Evolutionary conservation across 2,113 vertebrate species (phyloP).

Genomic region (Rostratula benghalensis): DNA sequence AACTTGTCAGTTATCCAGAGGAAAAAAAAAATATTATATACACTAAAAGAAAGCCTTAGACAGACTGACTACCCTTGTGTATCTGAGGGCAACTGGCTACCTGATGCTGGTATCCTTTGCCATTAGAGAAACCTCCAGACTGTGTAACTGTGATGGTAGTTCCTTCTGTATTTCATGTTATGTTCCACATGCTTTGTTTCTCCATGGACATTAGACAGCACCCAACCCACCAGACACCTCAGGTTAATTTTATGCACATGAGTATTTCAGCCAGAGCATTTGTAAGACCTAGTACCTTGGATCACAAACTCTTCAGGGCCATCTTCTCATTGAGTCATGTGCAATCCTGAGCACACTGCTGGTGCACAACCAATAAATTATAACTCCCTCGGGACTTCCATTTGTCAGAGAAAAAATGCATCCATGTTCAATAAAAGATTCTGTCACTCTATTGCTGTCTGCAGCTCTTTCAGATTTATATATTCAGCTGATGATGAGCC

Average conservation of each 20-base stretch:
- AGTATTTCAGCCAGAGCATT: neutral
- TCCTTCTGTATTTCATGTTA: neutral
- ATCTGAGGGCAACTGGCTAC: neutral
- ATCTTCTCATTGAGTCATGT: neutral
- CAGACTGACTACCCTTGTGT: neutral
- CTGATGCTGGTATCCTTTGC: neutral
- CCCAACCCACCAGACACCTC: neutral
- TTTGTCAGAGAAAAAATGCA: slow-evolving; percentile 37
- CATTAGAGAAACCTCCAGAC: neutral
- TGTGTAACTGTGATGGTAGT: neutral
- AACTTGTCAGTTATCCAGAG: neutral
- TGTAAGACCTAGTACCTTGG: neutral
- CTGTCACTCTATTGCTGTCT: slow-evolving; percentile 36
- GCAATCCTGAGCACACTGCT: neutral
- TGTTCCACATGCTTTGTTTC: neutral
- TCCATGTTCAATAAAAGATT: slow-evolving; percentile 33
- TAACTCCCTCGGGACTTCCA: neutral
- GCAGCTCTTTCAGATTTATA: slow-evolving; percentile 45
- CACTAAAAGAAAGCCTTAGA: neutral
- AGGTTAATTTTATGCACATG: neutral
- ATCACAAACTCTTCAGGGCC: neutral
- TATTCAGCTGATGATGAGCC: slow-evolving; percentile 50
- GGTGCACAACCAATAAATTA: slow-evolving; percentile 8
- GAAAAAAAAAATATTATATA: neutral
- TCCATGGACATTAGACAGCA: neutral